A percentile compares a stretch with the other conserved stretches of the same genome.
Conservation (phyloP, 2,888 invertebrate species). For the Lottia gigantea region DNA sequence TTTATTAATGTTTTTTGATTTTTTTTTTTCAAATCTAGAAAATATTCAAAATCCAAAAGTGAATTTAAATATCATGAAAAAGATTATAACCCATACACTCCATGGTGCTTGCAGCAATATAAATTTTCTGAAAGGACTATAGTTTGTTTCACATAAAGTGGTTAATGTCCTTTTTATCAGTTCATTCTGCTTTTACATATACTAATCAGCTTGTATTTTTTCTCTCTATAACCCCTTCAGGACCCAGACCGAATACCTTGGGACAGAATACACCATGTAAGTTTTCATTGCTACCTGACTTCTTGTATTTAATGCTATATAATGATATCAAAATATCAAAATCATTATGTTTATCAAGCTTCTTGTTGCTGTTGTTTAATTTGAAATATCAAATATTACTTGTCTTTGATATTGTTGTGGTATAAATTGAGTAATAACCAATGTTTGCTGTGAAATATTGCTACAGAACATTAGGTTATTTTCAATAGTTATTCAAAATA, state of each 20-base stretch:
- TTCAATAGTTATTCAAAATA: conserved; percentile 4
- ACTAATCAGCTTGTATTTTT: conserved; percentile 15
- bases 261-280: conserved; percentile 55
- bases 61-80: too few relatives aligned
- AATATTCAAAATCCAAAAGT: too few relatives aligned
- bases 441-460: conserved; percentile 9
- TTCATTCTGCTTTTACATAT: conserved; percentile 5
- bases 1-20: too few relatives aligned
- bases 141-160: conserved; percentile 10
- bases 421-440: conserved; percentile 12
- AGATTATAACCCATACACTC: too few relatives aligned
- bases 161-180: not conserved
- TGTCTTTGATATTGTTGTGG: not conserved
- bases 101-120: too few relatives aligned
- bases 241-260: conserved; percentile 41
- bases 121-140: not conserved
- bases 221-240: conserved; percentile 50
- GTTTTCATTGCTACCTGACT: conserved; percentile 23
- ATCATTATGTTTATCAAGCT: too few relatives aligned
- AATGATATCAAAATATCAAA: too few relatives aligned
- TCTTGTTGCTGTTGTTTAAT: too few relatives aligned
- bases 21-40: too few relatives aligned
- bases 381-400: too few relatives aligned
- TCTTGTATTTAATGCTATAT: too few relatives aligned
- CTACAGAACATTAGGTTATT: conserved; percentile 10